Base-by-base conservation (phyloP, 2,888 invertebrate species). In the Noctua comes region DNA sequence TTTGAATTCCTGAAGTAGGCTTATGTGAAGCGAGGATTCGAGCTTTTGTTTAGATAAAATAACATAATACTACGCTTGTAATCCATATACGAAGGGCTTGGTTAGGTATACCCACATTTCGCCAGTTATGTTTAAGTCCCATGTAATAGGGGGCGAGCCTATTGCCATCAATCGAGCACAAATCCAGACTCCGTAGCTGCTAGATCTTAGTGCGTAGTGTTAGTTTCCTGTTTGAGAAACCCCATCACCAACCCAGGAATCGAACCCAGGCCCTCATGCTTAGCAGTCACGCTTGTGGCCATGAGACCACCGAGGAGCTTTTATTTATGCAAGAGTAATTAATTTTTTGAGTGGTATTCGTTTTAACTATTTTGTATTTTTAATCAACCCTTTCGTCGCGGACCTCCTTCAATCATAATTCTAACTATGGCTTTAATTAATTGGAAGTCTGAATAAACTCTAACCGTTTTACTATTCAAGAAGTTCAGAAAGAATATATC, bases 401-500 rank as follows among this genome's bases (percentile, higher is more conserved):
- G 36, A 10, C 64, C 4, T 36, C 11, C 5, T 64, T 64, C 5
- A 64, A 36, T 21, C 1, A 11, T 64, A 64, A 64, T 36, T 36
- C 21, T 36, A 64, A 62, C 27, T 62, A 40, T 16, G 6, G 3
- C 16, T 59, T 48, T 59, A 81, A 75, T 75, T 75, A 81, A 75
- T 40, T 66, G 7, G 43, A 65, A 62, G 18, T 31, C 59, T 65
- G 59, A 48, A 75, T 43, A 51, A 69, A 62, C 27, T 59, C 72
- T 68, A 31, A 81, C 51, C 27, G 72, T 73, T 68, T 65, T n/a
- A 54, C 72, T 65, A 74, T 73, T 83, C 27, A 64, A 69, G 62
- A 73, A 83, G 65, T 83, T 73, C 16, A 21, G n/a, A 57, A 76
- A 76, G 40, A 69, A 74, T 68, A 77, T 69, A 73, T 27, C n/a